phyloP scores from a whole-genome alignment of 2,113 vertebrate species.

The Rynchops niger region DNA sequence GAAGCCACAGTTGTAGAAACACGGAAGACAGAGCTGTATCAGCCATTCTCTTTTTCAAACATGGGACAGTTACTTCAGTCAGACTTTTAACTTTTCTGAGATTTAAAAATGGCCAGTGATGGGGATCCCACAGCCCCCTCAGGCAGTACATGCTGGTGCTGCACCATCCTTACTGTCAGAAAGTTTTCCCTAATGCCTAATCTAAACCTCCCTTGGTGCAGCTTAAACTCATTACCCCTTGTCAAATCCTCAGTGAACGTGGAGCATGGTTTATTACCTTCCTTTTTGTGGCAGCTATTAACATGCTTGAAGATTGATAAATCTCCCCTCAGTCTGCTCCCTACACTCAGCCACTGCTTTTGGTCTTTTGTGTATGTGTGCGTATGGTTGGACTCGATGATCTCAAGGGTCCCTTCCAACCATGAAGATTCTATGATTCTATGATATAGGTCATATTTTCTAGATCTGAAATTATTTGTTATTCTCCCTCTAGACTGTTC shows the following conservation, averaged over 20 bases:
- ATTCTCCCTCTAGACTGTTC: not conserved
- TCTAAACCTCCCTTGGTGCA: not conserved
- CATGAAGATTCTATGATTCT: too few species aligned
- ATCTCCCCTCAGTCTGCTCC: not conserved
- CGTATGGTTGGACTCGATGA: too few species aligned
- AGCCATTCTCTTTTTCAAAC: not conserved
- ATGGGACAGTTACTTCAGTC: not conserved
- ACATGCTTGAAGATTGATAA: not conserved
- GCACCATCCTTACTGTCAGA: not conserved
- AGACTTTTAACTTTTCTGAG: not conserved
- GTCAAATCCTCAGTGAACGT: not conserved
- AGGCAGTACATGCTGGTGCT: not conserved
- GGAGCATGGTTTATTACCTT: not conserved
- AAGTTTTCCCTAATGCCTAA: not conserved
- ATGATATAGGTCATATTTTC: not conserved
- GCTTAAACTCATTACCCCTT: slow-evolving; percentile 2
- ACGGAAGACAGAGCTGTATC: not conserved
- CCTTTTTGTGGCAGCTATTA: not conserved
- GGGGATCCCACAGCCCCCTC: not conserved
- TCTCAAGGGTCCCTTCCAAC: too few species aligned
- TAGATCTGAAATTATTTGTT: not conserved
- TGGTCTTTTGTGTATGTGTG: not conserved
- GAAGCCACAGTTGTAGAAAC: not conserved
- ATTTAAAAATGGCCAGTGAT: not conserved
- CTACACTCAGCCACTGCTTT: not conserved